Conservation (phyloP, 2,113 vertebrate genomes). For the Electrona antarctica region DNA sequence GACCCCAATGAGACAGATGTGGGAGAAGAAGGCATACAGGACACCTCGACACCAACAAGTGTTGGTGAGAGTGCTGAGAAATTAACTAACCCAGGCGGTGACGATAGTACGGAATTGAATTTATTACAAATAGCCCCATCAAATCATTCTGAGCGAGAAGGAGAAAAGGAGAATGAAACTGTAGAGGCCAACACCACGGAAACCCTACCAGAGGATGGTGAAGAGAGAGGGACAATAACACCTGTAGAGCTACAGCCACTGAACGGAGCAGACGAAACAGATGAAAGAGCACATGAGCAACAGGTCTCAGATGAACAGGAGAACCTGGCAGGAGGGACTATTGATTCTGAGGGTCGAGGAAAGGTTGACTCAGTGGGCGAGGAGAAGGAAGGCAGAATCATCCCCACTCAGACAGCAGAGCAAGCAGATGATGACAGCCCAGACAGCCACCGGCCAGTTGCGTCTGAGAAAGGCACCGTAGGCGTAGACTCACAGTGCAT, state of each 20-base stretch:
- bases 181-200: slow-evolving; percentile 18
- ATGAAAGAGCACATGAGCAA: slow-evolving; percentile 18
- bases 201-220: slow-evolving; percentile 8
- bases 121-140: slow-evolving; percentile 22
- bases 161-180: slow-evolving; percentile 28
- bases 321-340: slow-evolving; percentile 8
- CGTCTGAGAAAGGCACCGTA: slow-evolving; percentile 21
- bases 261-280: slow-evolving; percentile 22
- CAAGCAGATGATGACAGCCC: slow-evolving; percentile 22
- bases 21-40: slow-evolving; percentile 26
- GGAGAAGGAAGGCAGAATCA: slow-evolving; percentile 18
- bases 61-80: slow-evolving; percentile 20
- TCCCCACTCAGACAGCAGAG: slow-evolving; percentile 9
- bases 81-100: slow-evolving; percentile 24
- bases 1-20: slow-evolving; percentile 31
- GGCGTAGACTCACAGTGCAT: slow-evolving; percentile 29
- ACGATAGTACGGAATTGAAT: slow-evolving; percentile 20
- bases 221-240: slow-evolving; percentile 4
- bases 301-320: slow-evolving; percentile 17
- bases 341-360: slow-evolving; percentile 25
- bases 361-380: slow-evolving; percentile 7
- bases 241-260: slow-evolving; percentile 8
- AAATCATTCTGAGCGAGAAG: slow-evolving; percentile 20
- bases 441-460: slow-evolving; percentile 32
- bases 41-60: slow-evolving; percentile 16